Evolutionary conservation across 2,797 vertebrate species (phyloP), one percentile per base, ranked within the genome.

Genomic region (Decapterus maruadsi): DNA sequence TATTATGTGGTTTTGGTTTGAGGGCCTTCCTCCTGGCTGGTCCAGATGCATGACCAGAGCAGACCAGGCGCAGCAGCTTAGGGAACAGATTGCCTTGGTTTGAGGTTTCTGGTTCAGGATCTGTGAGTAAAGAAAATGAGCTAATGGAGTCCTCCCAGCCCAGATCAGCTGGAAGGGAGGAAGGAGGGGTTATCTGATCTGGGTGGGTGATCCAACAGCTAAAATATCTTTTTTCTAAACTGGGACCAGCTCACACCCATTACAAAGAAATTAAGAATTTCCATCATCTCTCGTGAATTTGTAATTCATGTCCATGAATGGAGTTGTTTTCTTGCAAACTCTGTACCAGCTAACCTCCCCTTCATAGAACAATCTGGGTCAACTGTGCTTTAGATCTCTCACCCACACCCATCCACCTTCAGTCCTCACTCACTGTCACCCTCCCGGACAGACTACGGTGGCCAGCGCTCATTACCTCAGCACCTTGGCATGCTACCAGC

Each of bases 401-500:
- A 50, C 13, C 75, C 80, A 72, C 80, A 72, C 26, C 26, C 26
- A 26, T 3, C 84, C 68, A 78, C 85, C 55, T 54, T 81, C 83
- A 80, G 62, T 68, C 68, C 68, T 80, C 77, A 70, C 73, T 87
- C 84, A 80, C 75, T 72, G 75, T 85, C 68, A 61, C 66, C 64
- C 75, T 48, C 54, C 53, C 57, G 22, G 75, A 6, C 53, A 67
- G 77, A 36, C 72, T 75, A 43, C 79, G 74, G 56, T 58, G 79
- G 71, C 80, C 90, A 64, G 75, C 77, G 20, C 81, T 89, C 83
- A 88, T 91, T 89, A 91, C 91, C 84, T 92, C 92, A 92, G 75
- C 85, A 72, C 67, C 73, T 75, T 91, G 91, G 90, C 90, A 91
- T 80, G 86, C 66, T 59, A 80, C 86, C 87, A 90, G 83, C 77